Conservation (phyloP, 2,888 invertebrate species). For the Parthenolecanium corni region DNA sequence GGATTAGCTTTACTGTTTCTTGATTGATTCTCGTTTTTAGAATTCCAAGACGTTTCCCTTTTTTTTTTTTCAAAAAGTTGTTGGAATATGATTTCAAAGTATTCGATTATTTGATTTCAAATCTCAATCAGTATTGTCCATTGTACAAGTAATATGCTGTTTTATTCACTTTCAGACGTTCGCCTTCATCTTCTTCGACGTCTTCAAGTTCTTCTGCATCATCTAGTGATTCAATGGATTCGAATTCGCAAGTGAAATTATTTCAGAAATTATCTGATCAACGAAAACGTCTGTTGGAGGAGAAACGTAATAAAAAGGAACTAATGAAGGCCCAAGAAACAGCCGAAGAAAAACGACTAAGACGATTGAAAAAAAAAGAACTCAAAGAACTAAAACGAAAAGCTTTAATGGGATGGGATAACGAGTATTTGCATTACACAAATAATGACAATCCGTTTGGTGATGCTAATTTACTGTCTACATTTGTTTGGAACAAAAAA, state of each 20-base stretch:
- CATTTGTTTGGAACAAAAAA: conserved; percentile 96
- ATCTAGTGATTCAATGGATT: conserved; percentile 37
- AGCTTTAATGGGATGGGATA: conserved; percentile 94
- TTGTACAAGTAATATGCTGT: too few relatives aligned
- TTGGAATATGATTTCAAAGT: too few relatives aligned
- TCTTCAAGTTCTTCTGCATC: conserved; percentile 32
- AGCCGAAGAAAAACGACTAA: conserved; percentile 78
- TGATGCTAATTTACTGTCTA: conserved; percentile 84
- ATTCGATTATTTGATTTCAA: too few relatives aligned
- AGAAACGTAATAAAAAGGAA: conserved; percentile 58
- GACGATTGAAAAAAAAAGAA: conserved; percentile 81
- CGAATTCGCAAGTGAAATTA: conserved; percentile 51
- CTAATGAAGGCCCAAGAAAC: conserved; percentile 79
- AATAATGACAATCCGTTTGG: conserved; percentile 98
- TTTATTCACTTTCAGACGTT: background rate
- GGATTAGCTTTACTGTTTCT: too few relatives aligned
- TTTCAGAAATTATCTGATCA: conserved; percentile 62
- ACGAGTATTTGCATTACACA: conserved; percentile 91
- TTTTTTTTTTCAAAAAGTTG: background rate
- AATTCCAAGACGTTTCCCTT: background rate
- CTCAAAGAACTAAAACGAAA: conserved; percentile 77
- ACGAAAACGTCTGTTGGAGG: conserved; percentile 51
- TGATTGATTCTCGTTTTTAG: background rate
- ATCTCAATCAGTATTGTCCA: too few relatives aligned
- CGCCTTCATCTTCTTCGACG: conserved; percentile 32